Evolutionary conservation across 2,797 vertebrate species (phyloP), one percentile per base, ranked within the genome.

Genomic region (Toxotes lorentzi): DNA sequence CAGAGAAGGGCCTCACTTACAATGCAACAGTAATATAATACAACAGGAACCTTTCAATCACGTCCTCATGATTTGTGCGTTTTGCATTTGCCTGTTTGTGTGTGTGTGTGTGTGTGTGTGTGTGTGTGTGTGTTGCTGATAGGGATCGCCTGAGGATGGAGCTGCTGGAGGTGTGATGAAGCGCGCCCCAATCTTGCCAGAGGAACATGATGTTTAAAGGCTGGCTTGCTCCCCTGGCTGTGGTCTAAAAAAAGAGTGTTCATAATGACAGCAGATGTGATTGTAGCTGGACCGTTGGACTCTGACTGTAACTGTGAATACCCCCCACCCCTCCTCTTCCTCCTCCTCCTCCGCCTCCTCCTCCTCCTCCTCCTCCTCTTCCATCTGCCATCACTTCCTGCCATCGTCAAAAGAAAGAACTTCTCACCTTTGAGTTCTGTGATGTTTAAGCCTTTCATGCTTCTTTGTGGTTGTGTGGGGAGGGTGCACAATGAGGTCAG

Each of bases 181-280:
- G 79, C 78, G 70, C 7, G 51, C 74, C 85, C 81, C 81, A 48
- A 13, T 76, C 65, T 73, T 43, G 48, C 83, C 84, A 63, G 89
- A 86, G 79, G 77, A 89, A 83, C 73, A 43, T 53, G 73, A 75
- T 51, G 60, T 82, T 80, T 70, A 73, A 82, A 83, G 81, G 79
- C 84, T 81, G 77, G 78, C 79, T 70, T 19, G 78, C 87, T 89
- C 79, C 83, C 77, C 83, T 89, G 86, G 88, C 83, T 21, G 7
- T 79, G 77, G 85, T 84, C 81, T 88, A 73, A 57, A 78, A 78
- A 66, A 60, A 80, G 90, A 89, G 94, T 94, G 92, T 93, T 95
- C 87, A 91, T 93, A 91, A 94, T 94, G 94, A 95, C 95, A 96
- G 94, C 94, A 93, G 92, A 95, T 94, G 93, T 95, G 95, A 95